A percentile compares a stretch with the other conserved stretches of the same genome.
Evolutionary conservation across 1,140 invertebrate species (phyloP).

Genomic region (Pseudomyrmex flavicornis): DNA sequence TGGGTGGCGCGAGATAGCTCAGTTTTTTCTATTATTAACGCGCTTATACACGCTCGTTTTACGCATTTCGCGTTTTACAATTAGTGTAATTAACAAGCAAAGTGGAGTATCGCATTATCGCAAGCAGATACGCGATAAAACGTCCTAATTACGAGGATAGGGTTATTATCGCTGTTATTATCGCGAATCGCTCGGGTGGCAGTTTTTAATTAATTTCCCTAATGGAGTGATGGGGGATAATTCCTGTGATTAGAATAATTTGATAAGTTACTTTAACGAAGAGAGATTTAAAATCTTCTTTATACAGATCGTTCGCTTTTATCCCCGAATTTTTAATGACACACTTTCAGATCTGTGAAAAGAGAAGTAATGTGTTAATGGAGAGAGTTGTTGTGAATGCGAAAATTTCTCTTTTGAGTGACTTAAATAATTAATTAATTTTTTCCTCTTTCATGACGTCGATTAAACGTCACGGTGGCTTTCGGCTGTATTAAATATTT

Average conservation of each 20-base stretch:
- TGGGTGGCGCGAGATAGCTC: not conserved
- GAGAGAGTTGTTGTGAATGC: not conserved
- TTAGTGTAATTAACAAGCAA: constrained; percentile 34
- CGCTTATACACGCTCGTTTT: not conserved
- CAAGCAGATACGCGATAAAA: not conserved
- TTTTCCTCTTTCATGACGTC: not conserved
- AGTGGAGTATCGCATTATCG: not conserved
- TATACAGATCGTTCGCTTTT: not conserved
- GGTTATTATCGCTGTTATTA: constrained; percentile 6
- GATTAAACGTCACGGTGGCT: not conserved
- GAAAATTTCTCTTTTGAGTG: too few species aligned
- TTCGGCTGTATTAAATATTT: constrained; percentile 14
- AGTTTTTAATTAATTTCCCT: not conserved
- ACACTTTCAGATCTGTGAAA: too few species aligned
- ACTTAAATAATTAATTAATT: not conserved
- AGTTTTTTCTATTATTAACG: constrained; percentile 17
- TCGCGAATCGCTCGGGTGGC: not conserved
- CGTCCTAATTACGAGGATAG: not conserved
- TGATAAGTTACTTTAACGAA: not conserved
- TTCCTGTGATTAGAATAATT: too few species aligned
- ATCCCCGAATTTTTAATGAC: not conserved
- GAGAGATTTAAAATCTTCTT: not conserved
- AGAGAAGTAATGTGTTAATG: too few species aligned
- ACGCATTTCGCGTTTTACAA: constrained; percentile 16
- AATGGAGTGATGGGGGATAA: too few species aligned